Evolutionary conservation across 2,797 vertebrate species (phyloP).

Genomic region (Mormyrops boulengeri): DNA sequence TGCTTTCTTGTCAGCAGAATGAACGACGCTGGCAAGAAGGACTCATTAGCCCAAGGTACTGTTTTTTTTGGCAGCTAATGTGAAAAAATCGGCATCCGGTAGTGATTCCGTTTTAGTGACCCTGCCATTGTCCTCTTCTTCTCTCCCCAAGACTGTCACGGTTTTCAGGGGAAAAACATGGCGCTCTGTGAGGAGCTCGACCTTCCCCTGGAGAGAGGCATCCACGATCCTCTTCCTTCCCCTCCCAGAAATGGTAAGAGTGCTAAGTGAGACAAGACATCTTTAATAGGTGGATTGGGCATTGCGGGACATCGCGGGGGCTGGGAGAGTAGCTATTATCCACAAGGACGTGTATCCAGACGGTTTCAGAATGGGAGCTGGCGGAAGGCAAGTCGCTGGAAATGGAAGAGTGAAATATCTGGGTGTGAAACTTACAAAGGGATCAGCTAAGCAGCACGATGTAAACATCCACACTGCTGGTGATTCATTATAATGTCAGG

Average conservation of each 20-base stretch:
- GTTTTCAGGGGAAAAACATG: slow-evolving; percentile 56
- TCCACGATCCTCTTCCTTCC: slow-evolving; percentile 51
- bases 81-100: not conserved
- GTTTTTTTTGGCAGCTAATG: not conserved
- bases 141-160: slow-evolving; percentile 44
- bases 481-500: not conserved
- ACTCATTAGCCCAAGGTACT: slow-evolving; percentile 62
- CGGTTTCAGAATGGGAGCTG: not conserved
- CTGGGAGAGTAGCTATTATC: not conserved
- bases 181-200: slow-evolving; percentile 51
- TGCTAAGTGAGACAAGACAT: not conserved
- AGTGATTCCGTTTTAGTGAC: not conserved
- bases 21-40: slow-evolving; percentile 53
- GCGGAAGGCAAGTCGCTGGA: not conserved
- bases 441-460: not conserved
- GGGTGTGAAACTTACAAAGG: not conserved
- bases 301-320: slow-evolving; percentile 12
- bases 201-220: slow-evolving; percentile 55
- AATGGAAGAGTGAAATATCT: not conserved
- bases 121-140: not conserved
- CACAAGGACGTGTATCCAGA: not conserved
- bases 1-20: slow-evolving; percentile 53
- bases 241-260: slow-evolving; percentile 66
- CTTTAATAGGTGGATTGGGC: not conserved
- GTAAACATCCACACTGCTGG: not conserved